These are phyloP conservation scores for Montipora capricornis DNA, from an alignment of 64 coral and sea anemone genomes.

Conservation along the genomic window DNA sequence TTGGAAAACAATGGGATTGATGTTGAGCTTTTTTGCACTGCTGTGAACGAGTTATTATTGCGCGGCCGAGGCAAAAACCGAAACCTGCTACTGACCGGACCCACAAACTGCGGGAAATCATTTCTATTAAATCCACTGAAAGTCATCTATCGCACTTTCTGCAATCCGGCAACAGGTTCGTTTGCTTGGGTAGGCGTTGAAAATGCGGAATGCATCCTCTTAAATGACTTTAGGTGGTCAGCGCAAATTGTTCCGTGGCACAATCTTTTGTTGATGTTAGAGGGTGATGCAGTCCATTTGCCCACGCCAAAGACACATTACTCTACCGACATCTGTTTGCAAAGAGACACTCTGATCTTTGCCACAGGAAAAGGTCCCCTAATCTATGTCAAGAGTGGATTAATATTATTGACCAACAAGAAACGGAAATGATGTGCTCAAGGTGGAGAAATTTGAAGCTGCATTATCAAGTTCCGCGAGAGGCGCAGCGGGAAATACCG, in stretches of 20 bases:
- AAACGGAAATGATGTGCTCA: slow-evolving; percentile 35
- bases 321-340: neutral
- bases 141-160: slow-evolving; percentile 16
- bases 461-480: neutral
- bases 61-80: slow-evolving; percentile 45
- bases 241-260: slow-evolving; percentile 42
- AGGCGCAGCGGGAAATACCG: slow-evolving; percentile 2
- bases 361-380: slow-evolving; percentile 20
- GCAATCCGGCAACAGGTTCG: slow-evolving; percentile 29
- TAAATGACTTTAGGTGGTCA: slow-evolving; percentile 47
- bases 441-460: slow-evolving; percentile 21
- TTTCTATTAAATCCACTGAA: slow-evolving; percentile 45
- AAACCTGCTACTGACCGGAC: slow-evolving; percentile 32
- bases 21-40: slow-evolving; percentile 40
- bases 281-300: slow-evolving; percentile 22
- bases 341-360: slow-evolving; percentile 12
- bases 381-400: slow-evolving; percentile 17
- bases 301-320: slow-evolving; percentile 29
- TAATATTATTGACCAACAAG: neutral
- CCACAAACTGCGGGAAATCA: slow-evolving; percentile 44
- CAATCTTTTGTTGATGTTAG: slow-evolving; percentile 37
- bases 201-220: slow-evolving; percentile 14
- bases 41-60: slow-evolving; percentile 34
- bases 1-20: slow-evolving; percentile 33
- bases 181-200: slow-evolving; percentile 51